Evolutionary conservation across 2,113 vertebrate species (phyloP), one percentile per base, ranked within the genome.

Genomic region (Melanerpes aurifrons): DNA sequence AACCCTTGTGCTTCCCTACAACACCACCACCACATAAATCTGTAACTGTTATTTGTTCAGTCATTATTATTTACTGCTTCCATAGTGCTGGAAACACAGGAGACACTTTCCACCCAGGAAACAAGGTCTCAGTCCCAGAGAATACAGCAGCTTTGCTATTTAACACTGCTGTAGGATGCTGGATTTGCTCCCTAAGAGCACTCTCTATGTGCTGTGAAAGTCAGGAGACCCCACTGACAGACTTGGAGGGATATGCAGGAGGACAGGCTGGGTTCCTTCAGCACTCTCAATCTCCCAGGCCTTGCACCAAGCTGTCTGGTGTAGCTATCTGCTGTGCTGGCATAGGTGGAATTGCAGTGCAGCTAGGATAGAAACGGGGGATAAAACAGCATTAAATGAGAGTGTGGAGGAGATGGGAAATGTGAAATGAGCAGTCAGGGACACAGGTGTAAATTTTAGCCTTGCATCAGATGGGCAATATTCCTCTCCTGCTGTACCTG

Each of bases 101-200:
- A 45, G 45, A 58, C 48, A 28, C 61, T 54, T 13, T 9, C 12
- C 64, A 61, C 48, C 45, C 6, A 0, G 1, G 28, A 63, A 47
- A 93, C 1, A 1, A 67, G 53, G 47, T 25, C 83, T 59, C 8
- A 1, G 70, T 21, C 71, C 20, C n/a, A 22, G 29, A 40, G 21
- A n/a, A 59, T 7, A 26, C 26, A 58, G 0, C 2, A 2, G 21
- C 50, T 64, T 66, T 18, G 40, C 4, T 9, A 45, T 25, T 71
- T 15, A 81, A 54, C 67, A 24, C 64, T 6, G 2, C 25, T 3
- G 8, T 1, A 25, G 0, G 0, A n/a, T 5, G 28, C 26, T 48
- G 80, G 69, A 35, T 63, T 22, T 63, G 35, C 45, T 48, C 62
- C 70, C 57, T 40, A 9, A 53, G 43, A 53, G 26, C 47, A 13